Percentiles rank a stretch among this genome's conserved stretches.
Evolutionary conservation across 1,140 invertebrate genomes (phyloP).

Genomic region (Adelges cooleyi): DNA sequence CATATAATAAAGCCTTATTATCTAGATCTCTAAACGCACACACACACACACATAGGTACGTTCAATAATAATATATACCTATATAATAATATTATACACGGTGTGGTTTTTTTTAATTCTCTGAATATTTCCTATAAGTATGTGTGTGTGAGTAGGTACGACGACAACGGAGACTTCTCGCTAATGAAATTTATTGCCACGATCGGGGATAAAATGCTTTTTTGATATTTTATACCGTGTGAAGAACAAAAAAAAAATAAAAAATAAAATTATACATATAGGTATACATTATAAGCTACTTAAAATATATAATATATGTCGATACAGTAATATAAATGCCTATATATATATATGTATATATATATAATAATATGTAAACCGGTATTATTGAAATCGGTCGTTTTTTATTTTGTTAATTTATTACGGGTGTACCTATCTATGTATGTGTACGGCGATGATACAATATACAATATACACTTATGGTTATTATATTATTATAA

Average conservation of each 20-base stretch:
- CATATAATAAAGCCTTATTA: conserved; percentile 23
- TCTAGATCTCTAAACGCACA: conserved; percentile 21
- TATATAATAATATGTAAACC: neutral
- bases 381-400: conserved; percentile 6
- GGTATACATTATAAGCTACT: conserved; percentile 6
- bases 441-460: too few relatives aligned
- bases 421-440: too few relatives aligned
- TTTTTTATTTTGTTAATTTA: conserved; percentile 22
- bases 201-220: conserved; percentile 27
- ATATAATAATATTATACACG: neutral
- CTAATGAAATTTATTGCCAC: conserved; percentile 27
- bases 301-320: conserved; percentile 6
- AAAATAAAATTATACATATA: conserved; percentile 14
- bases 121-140: conserved; percentile 14
- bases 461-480: too few relatives aligned
- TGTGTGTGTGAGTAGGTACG: neutral
- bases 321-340: conserved; percentile 23
- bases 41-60: neutral
- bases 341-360: conserved; percentile 10
- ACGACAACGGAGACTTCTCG: conserved; percentile 14
- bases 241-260: conserved; percentile 11
- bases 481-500: too few relatives aligned
- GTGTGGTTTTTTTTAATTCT: conserved; percentile 14
- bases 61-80: neutral
- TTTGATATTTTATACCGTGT: conserved; percentile 27